phyloP scores from a whole-genome alignment of 1,140 invertebrate species.

The Musca domestica region DNA sequence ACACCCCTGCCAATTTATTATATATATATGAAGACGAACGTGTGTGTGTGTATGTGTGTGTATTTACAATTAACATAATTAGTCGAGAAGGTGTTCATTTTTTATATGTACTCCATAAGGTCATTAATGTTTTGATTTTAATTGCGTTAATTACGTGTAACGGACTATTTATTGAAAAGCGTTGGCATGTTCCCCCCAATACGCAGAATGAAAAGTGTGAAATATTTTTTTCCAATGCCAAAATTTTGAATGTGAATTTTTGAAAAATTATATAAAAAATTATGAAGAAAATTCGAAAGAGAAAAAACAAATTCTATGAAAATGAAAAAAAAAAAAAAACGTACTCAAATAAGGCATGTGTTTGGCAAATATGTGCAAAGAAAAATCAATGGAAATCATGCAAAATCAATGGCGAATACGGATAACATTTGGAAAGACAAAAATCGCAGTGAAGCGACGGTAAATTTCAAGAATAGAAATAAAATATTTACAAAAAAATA shows the following conservation, averaged over 20 bases:
- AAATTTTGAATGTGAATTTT: not conserved
- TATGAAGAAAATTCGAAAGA: not conserved
- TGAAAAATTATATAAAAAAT: not conserved
- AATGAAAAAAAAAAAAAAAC: not conserved
- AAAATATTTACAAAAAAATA: too few relatives aligned
- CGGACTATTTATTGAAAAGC: slow-evolving; percentile 37
- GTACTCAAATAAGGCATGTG: not conserved
- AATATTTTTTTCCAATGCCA: not conserved
- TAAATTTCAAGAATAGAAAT: too few relatives aligned
- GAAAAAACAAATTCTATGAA: not conserved
- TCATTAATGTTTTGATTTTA: slow-evolving; percentile 55
- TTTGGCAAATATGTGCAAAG: not conserved
- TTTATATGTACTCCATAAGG: slow-evolving; percentile 29
- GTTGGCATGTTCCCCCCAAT: not conserved
- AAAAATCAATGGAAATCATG: not conserved
- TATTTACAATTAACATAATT: slow-evolving; percentile 32
- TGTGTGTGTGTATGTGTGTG: not conserved
- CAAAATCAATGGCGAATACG: not conserved
- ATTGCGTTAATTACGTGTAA: slow-evolving; percentile 54
- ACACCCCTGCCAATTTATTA: not conserved
- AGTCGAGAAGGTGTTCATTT: slow-evolving; percentile 27
- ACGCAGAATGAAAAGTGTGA: not conserved
- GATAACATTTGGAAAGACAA: slow-evolving; percentile 1
- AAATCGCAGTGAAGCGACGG: not conserved
- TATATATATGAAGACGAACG: not conserved